Evolutionary conservation across 2,113 vertebrate species (phyloP), one percentile per base, ranked within the genome.

Genomic region (Carassius auratus): DNA sequence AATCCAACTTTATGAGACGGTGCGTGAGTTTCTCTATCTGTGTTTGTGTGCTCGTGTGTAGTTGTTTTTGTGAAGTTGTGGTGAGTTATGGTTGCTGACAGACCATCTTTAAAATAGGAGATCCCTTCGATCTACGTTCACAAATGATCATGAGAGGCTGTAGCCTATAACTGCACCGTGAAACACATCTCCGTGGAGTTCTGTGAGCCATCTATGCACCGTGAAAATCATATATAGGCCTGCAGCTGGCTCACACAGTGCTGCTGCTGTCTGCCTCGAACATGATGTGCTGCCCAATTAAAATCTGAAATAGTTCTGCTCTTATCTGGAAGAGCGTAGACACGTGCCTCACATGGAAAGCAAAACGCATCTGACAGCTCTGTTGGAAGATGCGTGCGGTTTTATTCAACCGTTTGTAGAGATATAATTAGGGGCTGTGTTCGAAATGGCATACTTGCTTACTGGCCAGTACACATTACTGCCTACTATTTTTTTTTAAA

Each of bases 1-100:
- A 88, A 88, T 78, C 59, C 30, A 57, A 59, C 8, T 73, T 89
- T 85, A 83, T 73, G 81, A 50, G 23, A 42, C 55, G 23, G 88
- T 74, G 77, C 82, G 76, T 64, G 10, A 9, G 42, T 42, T 42
- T 42, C 5, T 45, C 1, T 45, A 1, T 45, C 0, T 45, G 8
- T 45, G 1, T 3, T 61, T 7, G 38, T 21, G n/a, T 2, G 42
- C 8, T 8, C 3, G 42, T 45, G 42, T 59, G 45, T 50, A 17
- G 5, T 48, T 75, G 12, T 48, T 75, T 48, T 10, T 75, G 73
- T 75, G 33, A 71, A 75, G 73, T 50, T 81, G 30, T 64, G 78
- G 48, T 4, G 57, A 33, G 73, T 30, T 78, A 21, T 23, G 55
- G 12, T 38, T 1, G 55, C 17, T 79, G 55, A 61, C 33, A 36